Evolutionary conservation across 2,888 invertebrate genomes (phyloP).

Genomic region (Nomada flava): DNA sequence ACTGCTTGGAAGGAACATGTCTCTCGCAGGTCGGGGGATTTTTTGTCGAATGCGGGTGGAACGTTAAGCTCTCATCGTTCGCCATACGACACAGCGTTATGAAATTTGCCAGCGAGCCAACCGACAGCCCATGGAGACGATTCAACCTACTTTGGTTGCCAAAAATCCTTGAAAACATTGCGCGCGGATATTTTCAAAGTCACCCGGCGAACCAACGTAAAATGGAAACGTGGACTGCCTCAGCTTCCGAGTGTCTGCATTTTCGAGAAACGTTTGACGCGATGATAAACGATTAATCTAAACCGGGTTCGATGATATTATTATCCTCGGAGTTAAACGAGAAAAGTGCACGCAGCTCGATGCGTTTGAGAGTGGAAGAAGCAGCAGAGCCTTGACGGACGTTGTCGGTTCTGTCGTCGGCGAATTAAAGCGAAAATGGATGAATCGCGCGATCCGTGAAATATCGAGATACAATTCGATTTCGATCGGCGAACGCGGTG

Average conservation of each 20-base stretch:
- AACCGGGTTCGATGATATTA: background rate
- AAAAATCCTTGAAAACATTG: conserved; percentile 34
- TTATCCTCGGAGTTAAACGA: too few relatives aligned
- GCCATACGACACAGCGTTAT: background rate
- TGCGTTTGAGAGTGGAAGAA: too few relatives aligned
- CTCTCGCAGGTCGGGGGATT: too few relatives aligned
- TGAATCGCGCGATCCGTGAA: conserved; percentile 43
- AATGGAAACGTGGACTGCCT: too few relatives aligned
- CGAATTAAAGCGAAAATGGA: conserved; percentile 24
- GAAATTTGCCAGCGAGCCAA: conserved; percentile 10
- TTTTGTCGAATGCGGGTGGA: too few relatives aligned
- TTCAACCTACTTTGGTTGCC: conserved; percentile 44
- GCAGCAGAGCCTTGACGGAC: background rate
- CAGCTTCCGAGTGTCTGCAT: too few relatives aligned
- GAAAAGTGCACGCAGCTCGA: too few relatives aligned
- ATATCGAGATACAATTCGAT: conserved; percentile 60
- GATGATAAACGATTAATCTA: background rate
- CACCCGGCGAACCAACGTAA: background rate
- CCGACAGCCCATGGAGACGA: background rate
- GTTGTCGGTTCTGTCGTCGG: background rate
- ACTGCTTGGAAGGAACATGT: too few relatives aligned
- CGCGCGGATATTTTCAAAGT: background rate
- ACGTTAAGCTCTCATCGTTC: too few relatives aligned
- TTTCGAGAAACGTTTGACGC: too few relatives aligned
- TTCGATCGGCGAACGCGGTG: conserved; percentile 24